Percentiles rank a stretch among this genome's conserved stretches.
phyloP scores from a whole-genome alignment of 2,113 vertebrate genomes.

The Coptodon rendalli region DNA sequence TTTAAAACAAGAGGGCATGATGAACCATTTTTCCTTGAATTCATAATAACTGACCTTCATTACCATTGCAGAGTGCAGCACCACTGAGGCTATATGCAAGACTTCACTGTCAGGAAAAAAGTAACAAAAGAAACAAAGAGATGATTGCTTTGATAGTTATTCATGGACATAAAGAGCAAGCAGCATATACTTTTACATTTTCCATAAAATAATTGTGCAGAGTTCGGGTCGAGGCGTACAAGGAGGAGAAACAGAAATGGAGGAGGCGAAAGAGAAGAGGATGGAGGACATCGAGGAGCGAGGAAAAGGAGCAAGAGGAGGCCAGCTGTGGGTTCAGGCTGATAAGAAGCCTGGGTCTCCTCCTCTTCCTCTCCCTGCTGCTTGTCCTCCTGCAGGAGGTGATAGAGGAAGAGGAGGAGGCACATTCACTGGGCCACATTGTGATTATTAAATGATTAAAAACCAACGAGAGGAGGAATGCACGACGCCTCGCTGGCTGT shows the following conservation, averaged over 20 bases:
- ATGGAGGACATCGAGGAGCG: background rate
- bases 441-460: slow-evolving; percentile 72
- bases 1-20: slow-evolving; percentile 29
- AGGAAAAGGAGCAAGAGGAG: background rate
- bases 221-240: background rate
- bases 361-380: background rate
- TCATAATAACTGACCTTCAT: slow-evolving; percentile 42
- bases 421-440: slow-evolving; percentile 48
- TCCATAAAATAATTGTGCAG: background rate
- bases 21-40: slow-evolving; percentile 39
- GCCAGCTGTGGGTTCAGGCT: background rate
- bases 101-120: background rate
- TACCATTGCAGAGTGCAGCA: background rate
- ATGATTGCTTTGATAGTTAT: background rate
- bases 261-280: background rate
- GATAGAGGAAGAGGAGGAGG: background rate
- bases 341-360: background rate
- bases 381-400: slow-evolving; percentile 6
- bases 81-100: background rate
- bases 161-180: background rate
- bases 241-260: background rate
- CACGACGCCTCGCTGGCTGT: slow-evolving; percentile 54
- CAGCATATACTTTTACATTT: background rate
- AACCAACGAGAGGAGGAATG: slow-evolving; percentile 61
- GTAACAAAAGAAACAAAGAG: background rate